A percentile compares a stretch with the other conserved stretches of the same genome.
Evolutionary conservation across 1,140 invertebrate species (phyloP).

Genomic region (Drosophila biarmipes): DNA sequence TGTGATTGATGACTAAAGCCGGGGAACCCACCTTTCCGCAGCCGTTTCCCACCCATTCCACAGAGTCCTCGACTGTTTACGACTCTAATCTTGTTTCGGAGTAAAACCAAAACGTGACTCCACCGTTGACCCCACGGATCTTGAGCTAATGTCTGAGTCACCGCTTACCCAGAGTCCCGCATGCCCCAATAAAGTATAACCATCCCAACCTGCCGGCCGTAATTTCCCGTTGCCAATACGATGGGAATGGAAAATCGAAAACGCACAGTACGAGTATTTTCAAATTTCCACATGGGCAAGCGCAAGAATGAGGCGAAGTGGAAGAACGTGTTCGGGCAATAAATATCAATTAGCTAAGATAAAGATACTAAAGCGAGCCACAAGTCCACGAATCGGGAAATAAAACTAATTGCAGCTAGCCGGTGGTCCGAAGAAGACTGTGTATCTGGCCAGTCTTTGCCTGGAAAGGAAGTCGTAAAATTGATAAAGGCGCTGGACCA

Average conservation of each 20-base stretch:
- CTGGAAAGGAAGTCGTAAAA: slow-evolving; percentile 71
- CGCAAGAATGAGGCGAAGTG: slow-evolving; percentile 13
- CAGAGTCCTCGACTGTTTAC: slow-evolving; percentile 38
- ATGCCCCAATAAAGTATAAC: slow-evolving; percentile 39
- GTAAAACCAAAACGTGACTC: slow-evolving; percentile 49
- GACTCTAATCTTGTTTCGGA: slow-evolving; percentile 49
- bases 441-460: slow-evolving; percentile 17
- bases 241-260: not conserved
- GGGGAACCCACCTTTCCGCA: slow-evolving; percentile 10
- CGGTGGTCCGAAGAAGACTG: slow-evolving; percentile 46
- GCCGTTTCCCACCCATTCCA: slow-evolving; percentile 22
- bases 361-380: slow-evolving; percentile 49
- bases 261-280: slow-evolving; percentile 19
- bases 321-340: slow-evolving; percentile 63
- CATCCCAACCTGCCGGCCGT: slow-evolving; percentile 16
- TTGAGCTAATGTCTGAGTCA: slow-evolving; percentile 40
- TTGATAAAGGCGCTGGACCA: slow-evolving; percentile 59
- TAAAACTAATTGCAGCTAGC: slow-evolving; percentile 69
- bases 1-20: slow-evolving; percentile 44
- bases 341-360: slow-evolving; percentile 75
- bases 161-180: slow-evolving; percentile 16
- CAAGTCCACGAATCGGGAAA: slow-evolving; percentile 52
- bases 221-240: slow-evolving; percentile 35
- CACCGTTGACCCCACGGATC: slow-evolving; percentile 31
- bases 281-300: slow-evolving; percentile 40